phyloP scores from a whole-genome alignment of 2,888 invertebrate genomes.

The Drosophila antonietae region DNA sequence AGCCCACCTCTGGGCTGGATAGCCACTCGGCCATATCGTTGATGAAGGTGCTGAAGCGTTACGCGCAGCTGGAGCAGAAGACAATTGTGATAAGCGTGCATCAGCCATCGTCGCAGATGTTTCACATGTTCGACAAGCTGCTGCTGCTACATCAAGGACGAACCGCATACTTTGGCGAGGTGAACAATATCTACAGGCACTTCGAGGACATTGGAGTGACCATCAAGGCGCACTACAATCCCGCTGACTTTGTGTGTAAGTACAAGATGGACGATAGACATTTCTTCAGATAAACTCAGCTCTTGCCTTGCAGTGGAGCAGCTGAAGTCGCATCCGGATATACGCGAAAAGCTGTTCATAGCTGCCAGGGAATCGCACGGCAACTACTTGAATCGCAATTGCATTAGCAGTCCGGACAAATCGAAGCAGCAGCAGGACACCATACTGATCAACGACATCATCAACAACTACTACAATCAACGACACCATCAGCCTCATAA shows the following conservation, averaged over 20 bases:
- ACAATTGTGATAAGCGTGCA: constrained; percentile 92
- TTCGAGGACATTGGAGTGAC: constrained; percentile 89
- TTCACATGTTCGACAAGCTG: constrained; percentile 92
- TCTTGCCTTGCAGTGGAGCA: constrained; percentile 87
- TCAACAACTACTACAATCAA: constrained; percentile 78
- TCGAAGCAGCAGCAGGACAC: constrained; percentile 68
- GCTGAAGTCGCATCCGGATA: constrained; percentile 89
- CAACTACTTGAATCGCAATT: constrained; percentile 82
- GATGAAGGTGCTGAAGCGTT: constrained; percentile 90
- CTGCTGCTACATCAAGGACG: constrained; percentile 89
- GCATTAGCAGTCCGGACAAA: constrained; percentile 59
- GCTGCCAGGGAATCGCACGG: constrained; percentile 88
- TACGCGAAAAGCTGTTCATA: constrained; percentile 88
- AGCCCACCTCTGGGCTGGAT: constrained; percentile 93
- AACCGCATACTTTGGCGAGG: constrained; percentile 91
- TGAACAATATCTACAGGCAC: constrained; percentile 89
- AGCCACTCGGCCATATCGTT: constrained; percentile 91
- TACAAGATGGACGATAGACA: constrained; percentile 43
- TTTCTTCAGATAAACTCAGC: background rate
- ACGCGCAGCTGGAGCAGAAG: constrained; percentile 91
- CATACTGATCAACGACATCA: constrained; percentile 80
- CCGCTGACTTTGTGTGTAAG: constrained; percentile 93
- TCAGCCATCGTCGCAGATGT: constrained; percentile 93
- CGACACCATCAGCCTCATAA: constrained; percentile 54
- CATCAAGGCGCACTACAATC: constrained; percentile 92